Percentiles rank a stretch among this genome's conserved stretches.
Conservation (phyloP, 2,888 invertebrate genomes). For the Tachina fera region DNA sequence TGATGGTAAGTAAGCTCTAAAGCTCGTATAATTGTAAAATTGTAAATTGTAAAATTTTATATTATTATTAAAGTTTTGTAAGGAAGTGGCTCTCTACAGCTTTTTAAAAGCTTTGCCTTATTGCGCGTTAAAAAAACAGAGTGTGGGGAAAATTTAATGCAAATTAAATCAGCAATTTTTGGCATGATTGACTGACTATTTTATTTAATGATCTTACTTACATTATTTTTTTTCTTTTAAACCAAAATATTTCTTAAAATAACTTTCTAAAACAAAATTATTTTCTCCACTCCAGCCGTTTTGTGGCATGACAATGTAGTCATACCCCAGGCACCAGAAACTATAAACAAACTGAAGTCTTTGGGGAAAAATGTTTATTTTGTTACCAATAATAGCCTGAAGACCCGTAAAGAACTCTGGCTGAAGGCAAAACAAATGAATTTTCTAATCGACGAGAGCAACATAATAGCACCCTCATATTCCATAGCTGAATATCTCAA, state of each 20-base stretch:
- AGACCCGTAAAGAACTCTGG: constrained; percentile 90
- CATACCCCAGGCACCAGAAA: constrained; percentile 87
- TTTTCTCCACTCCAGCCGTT: constrained; percentile 84
- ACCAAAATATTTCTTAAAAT: neutral
- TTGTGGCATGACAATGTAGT: constrained; percentile 89
- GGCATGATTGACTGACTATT: too few species aligned
- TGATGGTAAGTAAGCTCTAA: constrained; percentile 87
- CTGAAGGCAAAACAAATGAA: constrained; percentile 89
- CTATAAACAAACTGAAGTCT: constrained; percentile 87
- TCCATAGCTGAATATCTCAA: constrained; percentile 90
- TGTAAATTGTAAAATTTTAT: too few species aligned
- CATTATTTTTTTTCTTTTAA: neutral
- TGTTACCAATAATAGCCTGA: constrained; percentile 95
- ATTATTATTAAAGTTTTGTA: too few species aligned
- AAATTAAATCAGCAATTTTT: too few species aligned
- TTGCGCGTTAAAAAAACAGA: too few species aligned
- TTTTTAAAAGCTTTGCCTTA: too few species aligned
- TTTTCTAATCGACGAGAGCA: constrained; percentile 88
- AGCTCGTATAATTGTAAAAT: too few species aligned
- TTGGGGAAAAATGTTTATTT: constrained; percentile 92
- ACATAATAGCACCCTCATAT: constrained; percentile 91
- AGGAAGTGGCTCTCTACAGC: too few species aligned
- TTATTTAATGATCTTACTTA: too few species aligned
- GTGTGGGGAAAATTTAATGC: too few species aligned
- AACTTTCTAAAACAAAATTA: neutral